Conservation (phyloP, 2,113 vertebrate genomes). For the Phrynosoma blainvillii region DNA sequence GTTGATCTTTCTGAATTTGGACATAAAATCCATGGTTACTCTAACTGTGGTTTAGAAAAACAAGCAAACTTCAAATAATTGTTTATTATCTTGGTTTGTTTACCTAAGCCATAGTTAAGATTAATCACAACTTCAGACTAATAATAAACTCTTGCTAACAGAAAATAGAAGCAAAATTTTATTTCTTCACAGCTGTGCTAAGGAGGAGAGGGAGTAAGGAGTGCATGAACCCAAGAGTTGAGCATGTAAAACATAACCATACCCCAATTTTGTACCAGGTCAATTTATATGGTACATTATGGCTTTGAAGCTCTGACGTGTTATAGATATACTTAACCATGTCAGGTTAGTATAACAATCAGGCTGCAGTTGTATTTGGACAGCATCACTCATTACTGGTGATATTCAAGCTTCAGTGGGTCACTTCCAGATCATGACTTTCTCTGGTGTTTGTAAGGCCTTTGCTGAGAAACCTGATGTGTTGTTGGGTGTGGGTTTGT, state of each 20-base stretch:
- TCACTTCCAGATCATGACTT: neutral
- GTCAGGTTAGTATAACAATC: neutral
- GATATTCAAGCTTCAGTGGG: neutral
- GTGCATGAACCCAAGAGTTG: neutral
- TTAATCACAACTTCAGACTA: neutral
- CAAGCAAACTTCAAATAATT: neutral
- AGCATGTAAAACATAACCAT: neutral
- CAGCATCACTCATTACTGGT: neutral
- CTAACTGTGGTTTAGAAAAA: neutral
- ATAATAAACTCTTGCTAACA: neutral
- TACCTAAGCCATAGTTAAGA: neutral
- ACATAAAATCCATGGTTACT: neutral
- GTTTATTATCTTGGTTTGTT: neutral
- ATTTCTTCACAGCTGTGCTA: neutral
- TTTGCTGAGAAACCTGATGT: neutral
- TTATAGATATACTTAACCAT: neutral
- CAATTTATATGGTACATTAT: neutral
- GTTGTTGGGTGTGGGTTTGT: neutral
- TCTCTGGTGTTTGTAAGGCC: too few species aligned
- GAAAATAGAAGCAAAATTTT: neutral
- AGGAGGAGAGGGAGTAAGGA: neutral
- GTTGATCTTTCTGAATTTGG: neutral
- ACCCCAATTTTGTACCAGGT: neutral
- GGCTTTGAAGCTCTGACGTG: neutral
- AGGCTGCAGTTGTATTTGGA: neutral